These are phyloP conservation scores for Aplocera efformata DNA, from an alignment of 2,888 invertebrate species.

Conservation along the genomic window DNA sequence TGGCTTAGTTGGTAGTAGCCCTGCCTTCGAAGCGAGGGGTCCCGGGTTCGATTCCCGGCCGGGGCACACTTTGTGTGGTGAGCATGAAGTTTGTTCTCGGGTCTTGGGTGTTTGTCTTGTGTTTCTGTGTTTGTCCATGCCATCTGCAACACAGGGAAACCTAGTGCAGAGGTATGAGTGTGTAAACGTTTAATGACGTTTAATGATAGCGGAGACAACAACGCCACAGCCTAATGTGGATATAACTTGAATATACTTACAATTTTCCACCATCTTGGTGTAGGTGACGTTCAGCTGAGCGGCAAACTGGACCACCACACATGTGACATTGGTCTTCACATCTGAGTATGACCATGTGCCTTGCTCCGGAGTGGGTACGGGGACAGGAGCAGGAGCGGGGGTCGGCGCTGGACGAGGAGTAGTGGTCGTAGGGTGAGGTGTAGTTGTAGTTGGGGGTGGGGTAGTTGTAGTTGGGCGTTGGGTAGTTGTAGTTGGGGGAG, in stretches of 20 bases:
- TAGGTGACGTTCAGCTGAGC: constrained; percentile 83
- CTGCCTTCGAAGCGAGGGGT: too few species aligned
- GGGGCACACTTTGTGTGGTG: too few species aligned
- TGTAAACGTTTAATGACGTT: too few species aligned
- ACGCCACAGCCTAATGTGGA: too few species aligned
- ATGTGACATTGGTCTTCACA: constrained; percentile 69
- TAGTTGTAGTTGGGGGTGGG: constrained; percentile 64
- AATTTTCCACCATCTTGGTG: constrained; percentile 42
- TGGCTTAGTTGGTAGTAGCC: too few species aligned
- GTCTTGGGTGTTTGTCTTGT: too few species aligned
- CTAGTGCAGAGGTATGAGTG: too few species aligned
- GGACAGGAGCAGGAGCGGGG: constrained; percentile 41
- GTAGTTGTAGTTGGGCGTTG: constrained; percentile 59
- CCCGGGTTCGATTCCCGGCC: too few species aligned
- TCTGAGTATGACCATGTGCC: constrained; percentile 54
- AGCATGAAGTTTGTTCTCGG: too few species aligned
- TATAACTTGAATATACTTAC: constrained; percentile 44
- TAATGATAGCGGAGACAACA: too few species aligned
- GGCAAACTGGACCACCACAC: constrained; percentile 84
- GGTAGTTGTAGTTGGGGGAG: constrained; percentile 50
- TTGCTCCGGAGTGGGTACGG: constrained; percentile 49
- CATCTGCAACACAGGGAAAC: too few species aligned
- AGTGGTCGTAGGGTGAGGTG: constrained; percentile 50
- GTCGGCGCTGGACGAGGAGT: constrained; percentile 38
- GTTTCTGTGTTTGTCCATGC: too few species aligned